Base-by-base conservation (phyloP, 2,797 vertebrate species). In the Orientallactaga sibirica region DNA sequence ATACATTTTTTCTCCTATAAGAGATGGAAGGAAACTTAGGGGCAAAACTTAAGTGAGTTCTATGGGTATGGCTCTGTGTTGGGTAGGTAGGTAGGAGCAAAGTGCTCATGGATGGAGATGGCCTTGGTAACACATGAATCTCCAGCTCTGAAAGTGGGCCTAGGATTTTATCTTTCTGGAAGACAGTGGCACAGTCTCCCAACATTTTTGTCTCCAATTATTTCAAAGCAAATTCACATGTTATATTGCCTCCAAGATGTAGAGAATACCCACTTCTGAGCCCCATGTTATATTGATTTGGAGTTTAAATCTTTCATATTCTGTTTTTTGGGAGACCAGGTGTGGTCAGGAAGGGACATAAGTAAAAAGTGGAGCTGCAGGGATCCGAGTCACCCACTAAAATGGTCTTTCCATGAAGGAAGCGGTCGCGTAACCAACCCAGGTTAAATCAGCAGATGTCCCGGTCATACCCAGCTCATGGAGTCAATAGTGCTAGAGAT, bases 201-300 rank as follows among this genome's bases (percentile, higher is more conserved):
- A 11, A 7, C 5, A 7, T 64, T 11, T 5, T 73, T 93, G 48
- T 20, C 9, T 90, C 37, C 43, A 48, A 1, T 33, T 66, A 4
- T 77, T 85, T 90, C 41, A 88, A 81, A 58, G 33, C 74, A 64
- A 90, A 74, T 20, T 93, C 33, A 91, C 84, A 85, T 75, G 74
- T n/a, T 61, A 8, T 76, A 58, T 24, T 25, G 12, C 75, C 20
- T 25, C 33, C 11, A 82, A 24, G 11, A 27, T 84, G 10, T 62
- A 25, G 41, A 18, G 14, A 74, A 75, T 93, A 66, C 0, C 20
- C 2, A 33, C 71, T 80, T 90, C 83, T 41, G 93, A 88, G 12
- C 7, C 73, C 58, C 52, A 71, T 52, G 1, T 61, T 91, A 10
- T 75, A 5, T 48, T 86, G 18, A 9, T 84, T 29, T 43, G 1